Evolutionary conservation across 1,140 invertebrate species (phyloP), one percentile per base, ranked within the genome.

Genomic region (Drosophila repleta): DNA sequence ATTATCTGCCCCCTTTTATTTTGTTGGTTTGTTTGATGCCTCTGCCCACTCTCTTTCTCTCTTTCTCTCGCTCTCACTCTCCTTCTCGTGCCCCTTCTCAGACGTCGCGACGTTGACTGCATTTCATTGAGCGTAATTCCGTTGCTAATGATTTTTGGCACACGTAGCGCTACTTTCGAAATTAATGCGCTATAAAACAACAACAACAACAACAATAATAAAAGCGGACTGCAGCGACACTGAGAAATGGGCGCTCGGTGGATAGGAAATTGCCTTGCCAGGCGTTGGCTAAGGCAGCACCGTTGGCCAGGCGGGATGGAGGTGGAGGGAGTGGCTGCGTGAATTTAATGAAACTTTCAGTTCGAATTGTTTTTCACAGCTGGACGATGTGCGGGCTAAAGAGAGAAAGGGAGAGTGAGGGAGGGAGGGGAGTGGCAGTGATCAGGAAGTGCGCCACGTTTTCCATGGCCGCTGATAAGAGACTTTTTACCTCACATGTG

Each of bases 81-180:
- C 13, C 7, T 15, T 2, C 20, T 2, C 21, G 4, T 26, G 24
- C 24, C 24, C 48, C 24, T 15, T 6, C 48, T 8, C 48, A 29
- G 49, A 26, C 51, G 32, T n/a, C 65, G 66, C 65, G 70, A 63
- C 74, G 83, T 67, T 62, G 76, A 83, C 84, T 88, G 83, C 79
- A 90, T 90, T 90, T 90, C 87, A 90, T 87, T 90, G 87, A 83
- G 87, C 87, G 87, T 90, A 90, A 90, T 90, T 87, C 87, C 73
- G 87, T 87, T 87, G 87, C 87, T 90, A 90, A 90, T 90, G 87
- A 90, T 90, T 90, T 90, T 90, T 90, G 87, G 87, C 87, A 90
- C 87, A 90, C 79, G 85, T 90, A 90, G 77, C 71, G 81, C 71
- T 84, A 88, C 82, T 87, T 87, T 81, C 78, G 83, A 83, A 88